Base-by-base conservation (phyloP, 2,797 vertebrate genomes). In the Enteromius argenteus region DNA sequence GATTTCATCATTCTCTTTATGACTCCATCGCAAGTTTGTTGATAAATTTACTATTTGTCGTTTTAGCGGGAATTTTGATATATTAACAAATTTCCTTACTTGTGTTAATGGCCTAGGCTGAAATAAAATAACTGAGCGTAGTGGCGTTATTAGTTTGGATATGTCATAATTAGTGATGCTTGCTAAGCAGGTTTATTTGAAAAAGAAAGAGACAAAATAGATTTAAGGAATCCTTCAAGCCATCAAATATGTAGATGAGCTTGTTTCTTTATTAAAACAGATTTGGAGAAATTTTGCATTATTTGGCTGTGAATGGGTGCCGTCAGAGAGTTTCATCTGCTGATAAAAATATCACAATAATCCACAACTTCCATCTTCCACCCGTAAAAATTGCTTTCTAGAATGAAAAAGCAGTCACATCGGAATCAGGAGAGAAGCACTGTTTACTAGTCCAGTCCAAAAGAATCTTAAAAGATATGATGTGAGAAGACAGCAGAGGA, bases 1-100 rank as follows among this genome's bases (percentile, higher is more conserved):
- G 87, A 85, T 94, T 95, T 91, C 94, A 86, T 94, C 92, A 94
- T 90, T 73, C 91, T 90, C 80, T 90, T 88, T 90, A 88, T 87
- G 62, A 88, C 88, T 83, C 42, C 89, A 89, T 91, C 88, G 88
- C 91, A 88, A 92, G 90, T 89, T 84, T 85, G 74, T 80, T 86
- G 58, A 73, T 71, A 73, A 78, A 60, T 74, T 32, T 71, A 44
- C 11, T 78, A 72, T 39, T 84, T 80, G 39, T 80, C 17, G 71
- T 69, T 87, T 81, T 75, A 23, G 80, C 39, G 75, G 39, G 42
- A 60, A 60, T 60, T 35, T 84, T 79, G 66, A 39, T 78, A 49
- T 84, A 35, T 71, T 37, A 49, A 79, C 13, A 5, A 58, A 42
- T 84, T 42, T 67, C 32, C 13, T 68, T 53, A n/a, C 74, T 49